A percentile compares a stretch with the other conserved stretches of the same genome.
Evolutionary conservation across 35 echinoderm and acorn worm species (phyloP).

Genomic region (Heliocidaris erythrogramma): DNA sequence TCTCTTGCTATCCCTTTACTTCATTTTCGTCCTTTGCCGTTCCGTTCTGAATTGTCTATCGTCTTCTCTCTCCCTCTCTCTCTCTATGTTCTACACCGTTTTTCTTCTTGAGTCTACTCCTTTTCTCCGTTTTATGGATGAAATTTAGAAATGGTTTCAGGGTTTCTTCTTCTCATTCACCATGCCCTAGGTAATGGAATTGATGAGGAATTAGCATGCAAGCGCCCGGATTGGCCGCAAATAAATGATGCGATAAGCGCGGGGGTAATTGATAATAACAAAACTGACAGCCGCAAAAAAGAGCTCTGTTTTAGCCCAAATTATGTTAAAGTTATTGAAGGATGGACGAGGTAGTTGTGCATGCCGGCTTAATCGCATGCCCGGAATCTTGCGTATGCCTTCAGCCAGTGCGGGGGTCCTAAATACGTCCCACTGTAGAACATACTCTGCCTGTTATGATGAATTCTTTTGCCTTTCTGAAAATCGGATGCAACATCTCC

Average conservation of each 20-base stretch:
- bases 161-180: constrained; percentile 24
- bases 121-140: background rate
- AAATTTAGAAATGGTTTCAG: background rate
- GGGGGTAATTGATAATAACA: constrained; percentile 55
- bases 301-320: constrained; percentile 47
- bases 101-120: background rate
- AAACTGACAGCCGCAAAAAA: constrained; percentile 50
- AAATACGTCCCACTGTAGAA: background rate
- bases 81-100: background rate
- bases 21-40: background rate
- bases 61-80: background rate
- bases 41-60: background rate
- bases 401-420: background rate
- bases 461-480: background rate
- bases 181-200: constrained; percentile 42
- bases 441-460: background rate
- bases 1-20: background rate
- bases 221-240: constrained; percentile 48
- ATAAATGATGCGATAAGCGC: constrained; percentile 53
- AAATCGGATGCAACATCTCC: constrained; percentile 2
- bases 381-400: background rate
- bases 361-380: constrained; percentile 22
- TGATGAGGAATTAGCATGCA: constrained; percentile 50
- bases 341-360: constrained; percentile 16
- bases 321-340: constrained; percentile 48